Base-by-base conservation (phyloP, 2,113 vertebrate genomes). In the Fukomys damarensis region DNA sequence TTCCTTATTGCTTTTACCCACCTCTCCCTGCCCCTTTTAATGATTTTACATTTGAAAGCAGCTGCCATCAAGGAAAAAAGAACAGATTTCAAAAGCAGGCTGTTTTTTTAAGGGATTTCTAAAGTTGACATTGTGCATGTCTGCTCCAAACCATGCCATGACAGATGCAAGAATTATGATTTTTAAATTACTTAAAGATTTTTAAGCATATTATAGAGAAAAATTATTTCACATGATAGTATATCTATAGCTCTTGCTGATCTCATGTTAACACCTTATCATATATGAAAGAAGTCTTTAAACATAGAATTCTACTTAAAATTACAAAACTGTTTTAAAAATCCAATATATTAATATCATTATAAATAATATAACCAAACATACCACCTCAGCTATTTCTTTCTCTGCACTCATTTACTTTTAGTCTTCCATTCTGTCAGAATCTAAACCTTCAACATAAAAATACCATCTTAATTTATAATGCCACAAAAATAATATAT, bases 381-480 rank as follows among this genome's bases (percentile, higher is more conserved):
- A 91, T 86, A 97, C 94, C 98, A 98, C 98, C 97, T 97, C 79
- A 98, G 66, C 91, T 98, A 85, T 98, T 97, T 98, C 97, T 98
- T 98, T 98, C 97, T 96, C 96, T 97, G 97, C 93, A 97, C 46
- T 98, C 95, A 97, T 98, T 98, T 94, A 98, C 97, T 93, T 97
- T 98, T 98, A 98, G 98, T 99, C 98, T 99, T 99, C 98, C 98
- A 98, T 95, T 97, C 41, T 98, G 97, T 98, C 98, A 94, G 97
- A 98, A 96, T 97, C 94, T 96, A 98, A 98, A 98, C 91, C 96
- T 98, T 98, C 98, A 94, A 91, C 91, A 93, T 97, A 98, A 97
- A 98, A 96, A 84, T 74, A 95, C 74, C 92, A 98, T 98, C 97
- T 22, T 76, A 76, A 98, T 98, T 98, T 98, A 96, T 97, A 94